Conservation (phyloP, 2,888 invertebrate species). For the Agriopis marginaria region DNA sequence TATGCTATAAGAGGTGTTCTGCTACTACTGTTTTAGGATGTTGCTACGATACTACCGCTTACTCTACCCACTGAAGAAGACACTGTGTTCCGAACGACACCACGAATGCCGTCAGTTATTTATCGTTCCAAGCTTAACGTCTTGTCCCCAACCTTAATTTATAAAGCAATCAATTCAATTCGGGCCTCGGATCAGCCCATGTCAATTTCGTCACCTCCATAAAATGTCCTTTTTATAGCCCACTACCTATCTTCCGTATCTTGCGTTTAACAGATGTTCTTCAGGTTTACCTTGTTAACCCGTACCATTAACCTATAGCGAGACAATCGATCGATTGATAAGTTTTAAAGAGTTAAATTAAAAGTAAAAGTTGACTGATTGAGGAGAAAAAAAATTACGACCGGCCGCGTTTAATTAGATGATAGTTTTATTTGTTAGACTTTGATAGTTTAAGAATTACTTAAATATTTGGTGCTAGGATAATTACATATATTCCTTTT, state of each 20-base stretch:
- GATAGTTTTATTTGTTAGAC: no score
- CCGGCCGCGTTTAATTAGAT: slow-evolving; percentile 6
- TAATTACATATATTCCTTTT: background rate
- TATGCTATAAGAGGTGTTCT: no score
- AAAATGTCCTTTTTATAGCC: slow-evolving; percentile 18
- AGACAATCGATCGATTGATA: slow-evolving; percentile 37
- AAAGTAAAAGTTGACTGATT: background rate
- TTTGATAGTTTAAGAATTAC: no score
- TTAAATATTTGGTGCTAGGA: no score
- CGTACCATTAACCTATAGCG: slow-evolving; percentile 8
- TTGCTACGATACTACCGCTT: no score
- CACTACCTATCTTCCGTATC: slow-evolving; percentile 19
- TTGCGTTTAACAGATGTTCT: slow-evolving; percentile 46
- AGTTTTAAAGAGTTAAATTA: slow-evolving; percentile 8
- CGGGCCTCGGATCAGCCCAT: slow-evolving; percentile 1
- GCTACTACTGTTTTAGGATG: no score
- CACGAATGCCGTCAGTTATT: background rate
- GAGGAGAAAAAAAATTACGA: background rate
- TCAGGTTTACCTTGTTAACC: slow-evolving; percentile 35
- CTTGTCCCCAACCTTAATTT: slow-evolving; percentile 8
- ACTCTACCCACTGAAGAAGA: no score
- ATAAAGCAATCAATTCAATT: slow-evolving; percentile 37
- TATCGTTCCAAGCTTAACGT: slow-evolving; percentile 2
- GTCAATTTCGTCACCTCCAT: slow-evolving; percentile 16
- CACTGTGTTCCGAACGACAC: no score